Evolutionary conservation across 2,797 vertebrate genomes (phyloP), one percentile per base, ranked within the genome.

Genomic region (Amazona ochrocephala): DNA sequence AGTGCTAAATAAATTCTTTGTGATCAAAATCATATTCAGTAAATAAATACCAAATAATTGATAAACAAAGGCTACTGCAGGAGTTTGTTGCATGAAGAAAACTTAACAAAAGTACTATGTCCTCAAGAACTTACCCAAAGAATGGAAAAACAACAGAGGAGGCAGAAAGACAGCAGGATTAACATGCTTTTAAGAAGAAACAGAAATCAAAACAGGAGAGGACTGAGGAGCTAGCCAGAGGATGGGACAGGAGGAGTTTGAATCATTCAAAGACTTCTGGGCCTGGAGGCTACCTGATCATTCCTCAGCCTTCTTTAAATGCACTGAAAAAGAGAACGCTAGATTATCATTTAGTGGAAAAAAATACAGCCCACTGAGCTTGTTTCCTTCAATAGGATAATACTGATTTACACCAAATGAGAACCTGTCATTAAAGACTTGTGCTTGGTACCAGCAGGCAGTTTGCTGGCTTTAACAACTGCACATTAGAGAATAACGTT

Each of bases 1-100:
- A 83, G 72, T 85, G 50, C 15, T 68, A 87, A 89, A 87, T 84
- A 92, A 94, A 77, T 77, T 89, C 56, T 26, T 78, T 75, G 45
- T 50, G 66, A 92, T 92, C 68, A 93, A 87, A 85, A 54, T 66
- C 50, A 42, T 75, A 88, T 87, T 83, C 75, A 34, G 68, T 54
- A 94, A 92, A 84, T 60, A 92, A 93, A 92, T 89, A 86, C 18
- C n/a, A 84, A 92, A 71, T 51, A 74, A 77, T 19, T 94, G 27
- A 78, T 60, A 89, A 84, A 90, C 45, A 95, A 91, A 93, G 6
- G 13, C 71, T 70, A 84, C 73, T 78, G 39, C 1, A 1, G 58
- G 68, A 68, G 30, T 39, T 72, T 44, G 37, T 66, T 91, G 24
- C 62, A 67, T 68, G 61, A 89, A 89, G 27, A 68, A 87, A 94